Evolutionary conservation across 2,113 vertebrate genomes (phyloP), one percentile per base, ranked within the genome.

Genomic region (Puntigrus tetrazona): DNA sequence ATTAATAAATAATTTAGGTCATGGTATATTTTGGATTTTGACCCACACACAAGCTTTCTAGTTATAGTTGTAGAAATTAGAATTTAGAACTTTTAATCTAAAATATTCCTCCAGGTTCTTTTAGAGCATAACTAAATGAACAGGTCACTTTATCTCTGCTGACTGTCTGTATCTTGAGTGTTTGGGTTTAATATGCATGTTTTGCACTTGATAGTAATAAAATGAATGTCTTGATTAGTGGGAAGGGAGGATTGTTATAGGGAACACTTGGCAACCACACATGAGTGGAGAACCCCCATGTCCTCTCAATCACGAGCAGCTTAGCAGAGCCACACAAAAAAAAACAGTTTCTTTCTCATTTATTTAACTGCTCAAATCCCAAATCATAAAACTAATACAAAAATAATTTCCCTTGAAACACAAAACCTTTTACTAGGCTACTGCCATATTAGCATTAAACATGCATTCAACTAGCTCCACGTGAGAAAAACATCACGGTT

Each of bases 241-340:
- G 84, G 65, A 63, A 86, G 90, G 92, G 92, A 92, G 90, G 85
- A 59, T 86, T 94, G 89, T 94, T 93, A 84, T 89, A 87, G 83
- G 63, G 90, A 93, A 92, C 91, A 89, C 86, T 86, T 89, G 90
- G 90, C 91, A 91, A 89, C 87, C 81, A 34, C 81, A 75, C 47
- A 78, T 55, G 69, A 85, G 78, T 77, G 78, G 80, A 81, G 81
- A 78, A 89, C 36, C 72, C 88, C 75, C 78, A 91, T 81, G 65
- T 76, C 73, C 43, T 81, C 63, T 89, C 78, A 78, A 55, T 65
- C 86, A 89, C 85, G 75, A 81, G 25, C 34, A 55, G 36, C 81
- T 45, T 73, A 87, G 83, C 74, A 86, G 75, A 41, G 84, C 85
- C 81, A 78, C 81, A 69, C 88, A 72, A 85, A 78, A 78, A n/a